Evolutionary conservation across 2,888 invertebrate species (phyloP), one percentile per base, ranked within the genome.

Genomic region (Spialia ferax): DNA sequence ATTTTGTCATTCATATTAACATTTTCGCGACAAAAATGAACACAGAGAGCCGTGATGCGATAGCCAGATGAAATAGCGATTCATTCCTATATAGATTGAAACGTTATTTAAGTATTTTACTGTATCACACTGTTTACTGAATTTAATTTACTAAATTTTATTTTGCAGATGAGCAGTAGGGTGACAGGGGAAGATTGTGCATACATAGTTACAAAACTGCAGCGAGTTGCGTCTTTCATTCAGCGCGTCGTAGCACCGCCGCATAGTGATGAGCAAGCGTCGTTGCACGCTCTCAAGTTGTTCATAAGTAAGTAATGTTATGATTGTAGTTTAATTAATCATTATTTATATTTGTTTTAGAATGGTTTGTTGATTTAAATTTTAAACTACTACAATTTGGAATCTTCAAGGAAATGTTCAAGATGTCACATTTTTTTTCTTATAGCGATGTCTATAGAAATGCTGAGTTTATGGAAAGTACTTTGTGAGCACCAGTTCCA

Each of bases 401-500:
- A n/a, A n/a, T n/a, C n/a, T n/a, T n/a, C n/a, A n/a, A n/a, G n/a
- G n/a, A n/a, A n/a, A n/a, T n/a, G n/a, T n/a, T n/a, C n/a, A n/a
- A n/a, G n/a, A 32, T 32, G 32, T 10, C 32, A 32, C 26, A 26
- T 26, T 26, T 26, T 26, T 26, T 26, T 61, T 63, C 52, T 77
- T 78, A 18, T 79, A 88, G 95, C 94, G 69, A 96, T 97, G 83
- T 96, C 97, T 1, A 96, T 97, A 81, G 99, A 99, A 93, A 97
- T 99, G 76, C 93, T 99, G 59, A 97, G 97, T 15, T 93, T 99
- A 54, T 99, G 99, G 99, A 97, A 97, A 83, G 96, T 99, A 63
- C 93, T 99, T 4, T 97, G 97, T 78, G 98, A 98, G 80, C 99
- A 99, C 87, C 98, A 98, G 83, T 97, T 99, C 83, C 97, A 97